These are phyloP conservation scores for Archaeoteleia sp. DNA, from an alignment of 2,888 invertebrate species.

Conservation along the genomic window DNA sequence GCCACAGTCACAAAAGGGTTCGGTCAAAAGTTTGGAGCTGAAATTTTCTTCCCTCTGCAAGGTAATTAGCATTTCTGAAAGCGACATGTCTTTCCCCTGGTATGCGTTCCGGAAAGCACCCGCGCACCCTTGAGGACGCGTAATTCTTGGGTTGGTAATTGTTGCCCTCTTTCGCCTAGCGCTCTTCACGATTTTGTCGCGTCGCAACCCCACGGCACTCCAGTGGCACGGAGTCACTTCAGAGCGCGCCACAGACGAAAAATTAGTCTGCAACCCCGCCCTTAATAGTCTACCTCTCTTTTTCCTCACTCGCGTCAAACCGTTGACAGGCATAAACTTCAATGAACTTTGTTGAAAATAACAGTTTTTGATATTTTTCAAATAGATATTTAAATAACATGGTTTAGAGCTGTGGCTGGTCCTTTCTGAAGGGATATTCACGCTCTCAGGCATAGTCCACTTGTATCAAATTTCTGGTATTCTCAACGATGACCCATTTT, in stretches of 20 bases:
- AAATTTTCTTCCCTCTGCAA: constrained; percentile 4
- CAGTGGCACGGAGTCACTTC: constrained; percentile 31
- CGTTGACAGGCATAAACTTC: constrained; percentile 15
- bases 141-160: constrained; percentile 46
- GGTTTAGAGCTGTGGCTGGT: too few species aligned
- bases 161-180: constrained; percentile 41
- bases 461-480: too few species aligned
- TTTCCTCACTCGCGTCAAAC: constrained; percentile 25
- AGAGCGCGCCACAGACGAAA: constrained; percentile 44
- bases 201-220: constrained; percentile 40
- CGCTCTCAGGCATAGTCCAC: too few species aligned
- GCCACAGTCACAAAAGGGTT: too few species aligned
- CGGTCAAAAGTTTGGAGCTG: not conserved
- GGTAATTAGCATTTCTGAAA: constrained; percentile 48
- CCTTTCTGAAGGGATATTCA: too few species aligned
- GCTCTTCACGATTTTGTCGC: constrained; percentile 45
- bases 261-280: constrained; percentile 45
- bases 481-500: too few species aligned
- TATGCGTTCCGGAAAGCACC: constrained; percentile 5
- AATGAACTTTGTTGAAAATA: constrained; percentile 1
- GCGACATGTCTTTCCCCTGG: constrained; percentile 29
- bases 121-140: constrained; percentile 34
- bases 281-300: constrained; percentile 35
- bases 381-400: too few species aligned
- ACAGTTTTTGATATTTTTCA: not conserved